Evolutionary conservation across 2,888 invertebrate species (phyloP).

Genomic region (Limenitis camilla): DNA sequence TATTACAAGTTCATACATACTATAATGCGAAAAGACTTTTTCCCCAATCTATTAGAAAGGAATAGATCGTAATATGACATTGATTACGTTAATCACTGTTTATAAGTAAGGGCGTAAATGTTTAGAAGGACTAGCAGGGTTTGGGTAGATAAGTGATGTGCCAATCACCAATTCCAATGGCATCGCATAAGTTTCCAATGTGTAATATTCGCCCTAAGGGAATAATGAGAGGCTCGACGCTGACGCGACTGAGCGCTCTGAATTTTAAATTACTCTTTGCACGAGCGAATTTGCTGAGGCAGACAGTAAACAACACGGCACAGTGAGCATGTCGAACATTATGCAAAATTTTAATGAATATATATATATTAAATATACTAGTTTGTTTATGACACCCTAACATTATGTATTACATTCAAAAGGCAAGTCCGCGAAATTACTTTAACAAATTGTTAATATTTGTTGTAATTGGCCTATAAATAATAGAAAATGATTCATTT

Average conservation of each 20-base stretch:
- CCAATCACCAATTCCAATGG: constrained; percentile 9
- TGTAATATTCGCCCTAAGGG: constrained; percentile 32
- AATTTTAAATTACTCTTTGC: constrained; percentile 69
- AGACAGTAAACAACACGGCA: constrained; percentile 45
- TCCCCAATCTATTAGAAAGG: no score
- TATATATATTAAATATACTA: background rate
- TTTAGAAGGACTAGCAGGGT: background rate
- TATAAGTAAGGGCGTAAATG: no score
- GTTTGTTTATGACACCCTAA: no score
- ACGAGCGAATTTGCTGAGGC: constrained; percentile 54
- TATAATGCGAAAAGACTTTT: no score
- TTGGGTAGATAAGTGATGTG: background rate
- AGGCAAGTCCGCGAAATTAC: no score
- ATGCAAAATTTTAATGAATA: constrained; percentile 15
- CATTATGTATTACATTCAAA: no score
- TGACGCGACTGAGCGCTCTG: constrained; percentile 50
- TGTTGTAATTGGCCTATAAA: no score
- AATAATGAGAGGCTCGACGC: constrained; percentile 51
- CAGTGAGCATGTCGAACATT: constrained; percentile 20
- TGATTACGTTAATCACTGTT: no score
- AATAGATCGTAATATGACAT: no score
- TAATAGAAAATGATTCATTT: no score
- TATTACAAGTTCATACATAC: no score
- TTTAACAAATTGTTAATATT: no score
- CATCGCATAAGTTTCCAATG: constrained; percentile 10